Percentiles rank a stretch among this genome's conserved stretches.
phyloP scores from a whole-genome alignment of 2,797 vertebrate species.

The Apodemus agrarius region DNA sequence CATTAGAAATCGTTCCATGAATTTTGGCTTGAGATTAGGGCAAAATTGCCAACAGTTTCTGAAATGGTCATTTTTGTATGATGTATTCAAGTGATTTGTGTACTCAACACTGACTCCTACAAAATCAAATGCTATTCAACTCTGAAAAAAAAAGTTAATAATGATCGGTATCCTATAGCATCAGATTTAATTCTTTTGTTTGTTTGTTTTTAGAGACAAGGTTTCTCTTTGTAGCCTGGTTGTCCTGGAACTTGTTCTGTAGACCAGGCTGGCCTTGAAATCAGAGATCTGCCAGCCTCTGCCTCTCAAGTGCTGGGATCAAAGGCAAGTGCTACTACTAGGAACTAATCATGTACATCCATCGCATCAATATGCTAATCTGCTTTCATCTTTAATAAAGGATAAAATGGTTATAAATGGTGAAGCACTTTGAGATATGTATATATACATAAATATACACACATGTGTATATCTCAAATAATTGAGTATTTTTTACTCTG shows the following conservation, averaged over 20 bases:
- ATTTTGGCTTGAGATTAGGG: not conserved
- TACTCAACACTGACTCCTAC: not conserved
- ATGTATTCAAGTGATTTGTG: not conserved
- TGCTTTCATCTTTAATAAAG: not conserved
- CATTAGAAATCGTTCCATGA: not conserved
- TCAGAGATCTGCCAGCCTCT: not conserved
- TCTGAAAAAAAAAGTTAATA: not conserved
- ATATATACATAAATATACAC: not conserved
- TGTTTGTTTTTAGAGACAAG: not conserved
- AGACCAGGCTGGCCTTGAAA: not conserved
- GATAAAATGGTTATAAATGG: not conserved
- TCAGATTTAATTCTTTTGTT: not conserved
- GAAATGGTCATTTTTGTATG: not conserved
- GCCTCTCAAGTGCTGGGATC: not conserved
- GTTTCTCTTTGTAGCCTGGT: not conserved
- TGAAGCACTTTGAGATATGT: not conserved
- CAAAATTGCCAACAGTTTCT: not conserved
- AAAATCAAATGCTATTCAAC: not conserved
- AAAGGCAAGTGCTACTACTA: not conserved
- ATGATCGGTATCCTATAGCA: not conserved
- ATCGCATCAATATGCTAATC: not conserved
- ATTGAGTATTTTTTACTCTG: not conserved
- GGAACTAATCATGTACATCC: not conserved
- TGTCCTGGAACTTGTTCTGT: not conserved
- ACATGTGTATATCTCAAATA: not conserved